Conservation (phyloP, 2,113 vertebrate genomes). For the Plecotus auritus region DNA sequence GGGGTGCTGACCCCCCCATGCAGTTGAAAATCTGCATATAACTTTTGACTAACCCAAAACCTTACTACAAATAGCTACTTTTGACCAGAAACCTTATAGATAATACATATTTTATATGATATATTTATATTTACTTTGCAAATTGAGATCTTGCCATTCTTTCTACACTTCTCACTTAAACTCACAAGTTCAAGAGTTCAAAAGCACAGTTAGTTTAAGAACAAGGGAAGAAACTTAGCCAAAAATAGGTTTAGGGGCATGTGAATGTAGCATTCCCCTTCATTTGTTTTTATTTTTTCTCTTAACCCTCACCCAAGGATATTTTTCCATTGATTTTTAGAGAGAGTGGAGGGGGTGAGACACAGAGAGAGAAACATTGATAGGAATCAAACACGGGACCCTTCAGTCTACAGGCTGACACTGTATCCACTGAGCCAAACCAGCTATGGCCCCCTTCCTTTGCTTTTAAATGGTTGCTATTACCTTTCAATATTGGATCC, state of each 20-base stretch:
- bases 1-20: not conserved
- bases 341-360: no score
- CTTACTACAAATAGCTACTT: not conserved
- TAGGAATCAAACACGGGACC: no score
- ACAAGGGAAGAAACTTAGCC: not conserved
- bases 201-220: not conserved
- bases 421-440: no score
- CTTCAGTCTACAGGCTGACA: no score
- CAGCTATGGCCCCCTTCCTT: not conserved
- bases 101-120: not conserved
- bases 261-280: not conserved
- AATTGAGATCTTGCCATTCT: conserved; percentile 32
- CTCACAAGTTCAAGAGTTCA: not conserved
- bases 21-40: not conserved
- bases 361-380: no score
- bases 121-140: conserved; percentile 33
- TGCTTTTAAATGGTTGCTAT: conserved; percentile 38
- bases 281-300: conserved; percentile 13
- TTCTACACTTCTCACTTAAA: not conserved
- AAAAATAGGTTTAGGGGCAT: not conserved
- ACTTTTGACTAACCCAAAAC: not conserved
- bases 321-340: no score
- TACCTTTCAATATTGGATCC: not conserved
- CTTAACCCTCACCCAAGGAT: no score
- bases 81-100: not conserved